Base-by-base conservation (phyloP, 2,888 invertebrate genomes). In the Vesta saturnalis region DNA sequence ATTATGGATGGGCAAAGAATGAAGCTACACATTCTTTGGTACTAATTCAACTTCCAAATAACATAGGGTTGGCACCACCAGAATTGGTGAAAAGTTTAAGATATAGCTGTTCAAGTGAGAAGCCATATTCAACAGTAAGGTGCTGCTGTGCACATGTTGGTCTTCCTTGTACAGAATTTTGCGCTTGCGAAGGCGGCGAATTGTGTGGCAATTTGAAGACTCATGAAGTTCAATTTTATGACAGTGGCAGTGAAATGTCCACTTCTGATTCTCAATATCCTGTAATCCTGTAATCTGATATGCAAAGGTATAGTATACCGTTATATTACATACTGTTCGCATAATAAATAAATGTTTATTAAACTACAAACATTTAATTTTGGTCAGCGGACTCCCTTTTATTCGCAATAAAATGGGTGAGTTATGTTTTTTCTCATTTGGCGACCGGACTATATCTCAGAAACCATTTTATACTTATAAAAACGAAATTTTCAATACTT, bases 341-440 rank as follows among this genome's bases (percentile, higher is more conserved):
- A n/a, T 43, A 43, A 43, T 43, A n/a, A 43, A 43, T 12, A 43
- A n/a, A n/a, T n/a, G n/a, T 30, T 30, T 30, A 30, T 30, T 43
- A 8, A 8, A 43, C 43, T 43, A 43, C 5, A 43, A 43, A 43
- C 10, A 43, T 43, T 43, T 43, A 43, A n/a, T n/a, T n/a, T n/a
- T n/a, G n/a, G n/a, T n/a, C n/a, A n/a, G n/a, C n/a, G n/a, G n/a
- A n/a, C n/a, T n/a, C n/a, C n/a, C n/a, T n/a, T n/a, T n/a, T n/a
- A 23, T 23, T 23, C 23, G 23, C 23, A 5, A 54, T 54, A 54
- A 54, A 21, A 54, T 54, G 54, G 54, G 22, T 16, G 57, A 23
- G 21, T 46, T 43, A 60, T 46, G 59, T 18, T 47, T 47, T 60
- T 15, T 60, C n/a, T n/a, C n/a, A n/a, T n/a, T n/a, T n/a, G n/a